These are phyloP conservation scores for Geotrupes spiniger DNA, from an alignment of 2,888 invertebrate genomes.

Conservation along the genomic window DNA sequence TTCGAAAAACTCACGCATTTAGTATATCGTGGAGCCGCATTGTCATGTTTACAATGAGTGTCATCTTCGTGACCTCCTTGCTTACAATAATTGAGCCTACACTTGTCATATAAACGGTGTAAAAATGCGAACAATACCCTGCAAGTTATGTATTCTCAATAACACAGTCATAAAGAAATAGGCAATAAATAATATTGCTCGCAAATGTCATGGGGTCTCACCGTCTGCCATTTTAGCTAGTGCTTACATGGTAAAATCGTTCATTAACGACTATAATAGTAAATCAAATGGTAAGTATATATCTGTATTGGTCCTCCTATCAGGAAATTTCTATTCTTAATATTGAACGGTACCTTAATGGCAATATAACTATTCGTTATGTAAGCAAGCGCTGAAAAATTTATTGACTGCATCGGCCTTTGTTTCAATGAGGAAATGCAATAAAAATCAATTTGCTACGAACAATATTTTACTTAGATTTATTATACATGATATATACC, in stretches of 20 bases:
- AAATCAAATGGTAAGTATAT: constrained; percentile 34
- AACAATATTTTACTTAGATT: too few species aligned
- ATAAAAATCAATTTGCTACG: too few species aligned
- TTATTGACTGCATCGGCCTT: too few species aligned
- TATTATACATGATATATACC: too few species aligned
- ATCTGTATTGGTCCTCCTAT: not conserved
- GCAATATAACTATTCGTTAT: not conserved
- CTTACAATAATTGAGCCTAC: constrained; percentile 10
- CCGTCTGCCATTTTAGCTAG: constrained; percentile 32
- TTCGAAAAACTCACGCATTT: too few species aligned
- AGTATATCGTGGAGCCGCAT: not conserved
- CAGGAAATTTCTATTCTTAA: constrained; percentile 6
- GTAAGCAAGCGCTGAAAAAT: too few species aligned
- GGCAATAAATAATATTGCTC: constrained; percentile 24
- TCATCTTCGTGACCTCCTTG: constrained; percentile 6
- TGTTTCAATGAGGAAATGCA: too few species aligned
- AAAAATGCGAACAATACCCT: constrained; percentile 10
- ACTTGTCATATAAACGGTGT: constrained; percentile 11
- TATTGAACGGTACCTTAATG: constrained; percentile 4
- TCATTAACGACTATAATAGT: constrained; percentile 38
- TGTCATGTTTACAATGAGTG: not conserved
- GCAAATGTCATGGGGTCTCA: constrained; percentile 35
- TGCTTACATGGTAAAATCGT: constrained; percentile 35
- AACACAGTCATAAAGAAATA: constrained; percentile 19
- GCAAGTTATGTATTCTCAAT: constrained; percentile 19